Evolutionary conservation across 2,888 invertebrate species (phyloP).

Genomic region (Leptopilina myrica): DNA sequence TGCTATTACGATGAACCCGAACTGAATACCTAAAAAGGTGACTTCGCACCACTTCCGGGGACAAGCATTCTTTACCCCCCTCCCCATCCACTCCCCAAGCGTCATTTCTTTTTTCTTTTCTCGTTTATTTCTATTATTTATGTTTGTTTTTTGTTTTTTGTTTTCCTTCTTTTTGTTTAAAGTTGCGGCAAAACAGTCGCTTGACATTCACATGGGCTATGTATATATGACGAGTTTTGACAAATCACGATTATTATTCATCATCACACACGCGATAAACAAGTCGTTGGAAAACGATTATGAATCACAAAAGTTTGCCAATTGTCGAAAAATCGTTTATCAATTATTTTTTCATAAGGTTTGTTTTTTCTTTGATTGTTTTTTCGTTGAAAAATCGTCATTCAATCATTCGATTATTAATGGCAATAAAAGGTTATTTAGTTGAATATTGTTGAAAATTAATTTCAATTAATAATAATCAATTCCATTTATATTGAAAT

Average conservation of each 20-base stretch:
- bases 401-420: conserved; percentile 1
- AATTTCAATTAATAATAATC: too few species aligned
- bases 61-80: conserved; percentile 20
- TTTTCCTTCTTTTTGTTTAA: background rate
- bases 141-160: too few species aligned
- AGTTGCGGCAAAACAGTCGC: conserved; percentile 29
- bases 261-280: conserved; percentile 27
- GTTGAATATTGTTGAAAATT: too few species aligned
- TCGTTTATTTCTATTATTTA: too few species aligned
- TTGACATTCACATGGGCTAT: conserved; percentile 9
- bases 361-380: background rate
- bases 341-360: background rate
- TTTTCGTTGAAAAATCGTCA: background rate
- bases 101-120: conserved; percentile 1
- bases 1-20: conserved; percentile 31
- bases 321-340: background rate
- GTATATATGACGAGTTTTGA: background rate
- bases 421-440: background rate
- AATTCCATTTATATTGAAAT: too few species aligned
- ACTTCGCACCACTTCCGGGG: conserved; percentile 24
- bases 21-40: conserved; percentile 27
- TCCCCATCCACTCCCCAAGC: background rate
- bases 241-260: conserved; percentile 28
- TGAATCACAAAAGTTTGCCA: background rate
- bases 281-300: conserved; percentile 31